Evolutionary conservation across 2,113 vertebrate genomes (phyloP).

Genomic region (Setophaga kirtlandii): DNA sequence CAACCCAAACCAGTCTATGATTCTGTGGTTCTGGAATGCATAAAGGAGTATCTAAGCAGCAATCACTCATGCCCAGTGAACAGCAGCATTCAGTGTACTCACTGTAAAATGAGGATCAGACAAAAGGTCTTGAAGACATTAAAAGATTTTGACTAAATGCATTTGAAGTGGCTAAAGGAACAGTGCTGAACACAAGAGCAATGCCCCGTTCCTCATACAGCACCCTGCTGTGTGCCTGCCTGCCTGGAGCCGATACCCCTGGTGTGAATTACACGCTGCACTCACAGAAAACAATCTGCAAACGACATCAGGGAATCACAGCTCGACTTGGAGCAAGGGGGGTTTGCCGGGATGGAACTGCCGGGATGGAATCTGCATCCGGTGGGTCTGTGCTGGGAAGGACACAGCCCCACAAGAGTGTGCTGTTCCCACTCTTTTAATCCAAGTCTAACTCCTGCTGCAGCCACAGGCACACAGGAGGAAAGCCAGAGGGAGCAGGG

Average conservation of each 20-base stretch:
- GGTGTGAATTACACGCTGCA: background rate
- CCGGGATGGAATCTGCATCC: background rate
- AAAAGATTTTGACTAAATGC: background rate
- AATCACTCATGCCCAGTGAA: background rate
- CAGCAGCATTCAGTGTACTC: background rate
- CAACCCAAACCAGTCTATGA: background rate
- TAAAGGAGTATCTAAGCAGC: background rate
- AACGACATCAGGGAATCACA: background rate
- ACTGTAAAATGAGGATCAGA: background rate
- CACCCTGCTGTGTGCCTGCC: background rate
- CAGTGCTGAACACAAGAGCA: rapidly evolving
- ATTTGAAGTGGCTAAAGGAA: background rate
- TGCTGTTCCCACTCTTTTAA: background rate
- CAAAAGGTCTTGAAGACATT: background rate
- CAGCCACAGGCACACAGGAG: background rate
- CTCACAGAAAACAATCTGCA: background rate
- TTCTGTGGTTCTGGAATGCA: background rate
- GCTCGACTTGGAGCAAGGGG: background rate
- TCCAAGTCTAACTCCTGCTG: background rate
- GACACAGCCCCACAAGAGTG: background rate
- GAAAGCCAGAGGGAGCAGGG: background rate
- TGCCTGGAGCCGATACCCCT: background rate
- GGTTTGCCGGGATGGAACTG: background rate
- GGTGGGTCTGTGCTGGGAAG: background rate
- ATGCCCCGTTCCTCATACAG: rapidly evolving